Conservation (phyloP, 2,888 invertebrate genomes). For the Platerodrilus igneus region DNA sequence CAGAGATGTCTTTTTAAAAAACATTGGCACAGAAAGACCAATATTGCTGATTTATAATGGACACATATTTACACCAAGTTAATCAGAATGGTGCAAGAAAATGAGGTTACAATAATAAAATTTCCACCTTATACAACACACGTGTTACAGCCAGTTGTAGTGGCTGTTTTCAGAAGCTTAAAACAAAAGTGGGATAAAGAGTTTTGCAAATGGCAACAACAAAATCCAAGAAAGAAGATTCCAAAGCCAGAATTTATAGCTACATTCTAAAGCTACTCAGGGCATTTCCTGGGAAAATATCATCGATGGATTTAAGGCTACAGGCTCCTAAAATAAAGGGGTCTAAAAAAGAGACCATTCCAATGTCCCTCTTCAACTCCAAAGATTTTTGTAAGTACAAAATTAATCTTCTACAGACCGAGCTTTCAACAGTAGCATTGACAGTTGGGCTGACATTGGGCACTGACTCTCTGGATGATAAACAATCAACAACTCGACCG, state of each 20-base stretch:
- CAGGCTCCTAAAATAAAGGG: too few species aligned
- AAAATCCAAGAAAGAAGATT: conserved; percentile 9
- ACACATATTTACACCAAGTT: conserved; percentile 21
- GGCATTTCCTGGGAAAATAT: conserved; percentile 2
- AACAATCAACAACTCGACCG: too few species aligned
- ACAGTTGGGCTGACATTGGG: too few species aligned
- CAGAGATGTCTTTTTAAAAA: conserved; percentile 17
- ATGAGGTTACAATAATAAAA: conserved; percentile 26
- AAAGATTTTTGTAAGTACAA: too few species aligned
- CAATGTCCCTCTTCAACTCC: too few species aligned
- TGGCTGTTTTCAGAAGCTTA: conserved; percentile 29
- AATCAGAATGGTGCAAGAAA: conserved; percentile 22
- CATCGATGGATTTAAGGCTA: conserved; percentile 4
- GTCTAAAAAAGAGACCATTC: too few species aligned
- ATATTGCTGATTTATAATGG: conserved; percentile 18
- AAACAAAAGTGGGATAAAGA: conserved; percentile 25
- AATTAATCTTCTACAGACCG: too few species aligned
- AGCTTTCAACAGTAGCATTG: too few species aligned
- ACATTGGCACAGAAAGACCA: conserved; percentile 14
- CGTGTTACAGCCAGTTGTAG: conserved; percentile 29
- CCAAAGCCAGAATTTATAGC: conserved; percentile 10
- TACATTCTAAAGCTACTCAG: conserved; percentile 4
- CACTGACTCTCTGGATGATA: too few species aligned
- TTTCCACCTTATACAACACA: conserved; percentile 27
- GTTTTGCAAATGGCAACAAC: conserved; percentile 3